These are phyloP conservation scores for Aphidius gifuensis DNA, from an alignment of 1,140 invertebrate genomes.

Conservation along the genomic window DNA sequence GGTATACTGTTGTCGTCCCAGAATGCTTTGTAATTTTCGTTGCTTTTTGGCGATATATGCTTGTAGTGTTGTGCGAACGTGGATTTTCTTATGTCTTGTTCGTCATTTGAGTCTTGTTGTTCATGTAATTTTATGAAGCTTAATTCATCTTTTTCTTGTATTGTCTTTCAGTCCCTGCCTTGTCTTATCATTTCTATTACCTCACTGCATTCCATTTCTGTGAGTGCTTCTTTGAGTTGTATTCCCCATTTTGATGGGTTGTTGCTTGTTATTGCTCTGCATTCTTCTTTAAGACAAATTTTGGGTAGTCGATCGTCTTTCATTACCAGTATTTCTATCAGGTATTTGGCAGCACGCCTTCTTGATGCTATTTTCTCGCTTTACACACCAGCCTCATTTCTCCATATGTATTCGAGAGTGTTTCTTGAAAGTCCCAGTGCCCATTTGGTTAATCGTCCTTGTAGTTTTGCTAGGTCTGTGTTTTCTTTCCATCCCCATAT, in stretches of 20 bases:
- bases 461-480: conserved; percentile 4
- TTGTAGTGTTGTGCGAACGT: too few species aligned
- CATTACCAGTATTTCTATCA: conserved; percentile 4
- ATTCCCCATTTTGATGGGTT: neutral
- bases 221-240: too few species aligned
- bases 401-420: neutral
- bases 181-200: too few species aligned
- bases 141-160: too few species aligned
- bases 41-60: too few species aligned
- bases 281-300: neutral
- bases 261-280: neutral
- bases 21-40: too few species aligned
- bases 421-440: neutral
- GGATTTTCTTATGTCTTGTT: too few species aligned
- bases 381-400: too few species aligned
- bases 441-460: neutral
- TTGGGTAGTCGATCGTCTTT: neutral
- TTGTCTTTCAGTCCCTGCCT: too few species aligned
- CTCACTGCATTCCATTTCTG: too few species aligned
- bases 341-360: neutral
- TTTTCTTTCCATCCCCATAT: conserved; percentile 16
- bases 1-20: neutral
- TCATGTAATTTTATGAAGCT: too few species aligned
- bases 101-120: too few species aligned
- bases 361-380: neutral